Conservation (phyloP, 2,797 vertebrate species). For the Gymnodraco acuticeps region DNA sequence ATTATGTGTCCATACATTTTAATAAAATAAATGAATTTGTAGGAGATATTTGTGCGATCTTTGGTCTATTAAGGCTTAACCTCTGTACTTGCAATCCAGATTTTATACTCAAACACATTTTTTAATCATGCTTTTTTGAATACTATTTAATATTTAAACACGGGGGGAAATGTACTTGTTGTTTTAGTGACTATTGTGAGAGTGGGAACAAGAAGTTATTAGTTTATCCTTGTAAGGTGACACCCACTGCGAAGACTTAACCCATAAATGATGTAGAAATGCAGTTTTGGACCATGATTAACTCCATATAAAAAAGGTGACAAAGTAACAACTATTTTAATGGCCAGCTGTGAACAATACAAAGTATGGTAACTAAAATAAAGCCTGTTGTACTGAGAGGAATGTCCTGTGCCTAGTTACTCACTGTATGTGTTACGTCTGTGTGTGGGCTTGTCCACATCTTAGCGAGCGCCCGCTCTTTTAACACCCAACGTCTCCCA, state of each 20-base stretch:
- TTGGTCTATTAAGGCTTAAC: neutral
- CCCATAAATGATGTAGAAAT: neutral
- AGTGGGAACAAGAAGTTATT: neutral
- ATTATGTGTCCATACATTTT: neutral
- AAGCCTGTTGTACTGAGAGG: conserved; percentile 32
- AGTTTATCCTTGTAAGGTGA: neutral
- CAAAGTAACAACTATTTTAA: conserved; percentile 17
- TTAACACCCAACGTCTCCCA: conserved; percentile 60
- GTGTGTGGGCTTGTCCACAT: conserved; percentile 71
- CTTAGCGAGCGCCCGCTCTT: conserved; percentile 36
- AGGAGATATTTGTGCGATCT: neutral
- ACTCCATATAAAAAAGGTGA: conserved; percentile 2
- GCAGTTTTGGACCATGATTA: conserved; percentile 6
- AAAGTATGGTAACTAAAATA: conserved; percentile 12
- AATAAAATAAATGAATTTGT: neutral
- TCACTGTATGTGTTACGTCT: conserved; percentile 51
- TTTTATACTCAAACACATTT: neutral
- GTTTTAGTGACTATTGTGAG: neutral
- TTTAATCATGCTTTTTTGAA: neutral
- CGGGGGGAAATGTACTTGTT: neutral
- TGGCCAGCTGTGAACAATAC: conserved; percentile 39
- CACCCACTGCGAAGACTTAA: neutral
- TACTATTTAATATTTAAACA: neutral
- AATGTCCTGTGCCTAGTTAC: conserved; percentile 29
- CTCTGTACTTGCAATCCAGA: no score